These are phyloP conservation scores for Lissocephala sabroskyi DNA, from an alignment of 2,888 invertebrate species.

Conservation along the genomic window DNA sequence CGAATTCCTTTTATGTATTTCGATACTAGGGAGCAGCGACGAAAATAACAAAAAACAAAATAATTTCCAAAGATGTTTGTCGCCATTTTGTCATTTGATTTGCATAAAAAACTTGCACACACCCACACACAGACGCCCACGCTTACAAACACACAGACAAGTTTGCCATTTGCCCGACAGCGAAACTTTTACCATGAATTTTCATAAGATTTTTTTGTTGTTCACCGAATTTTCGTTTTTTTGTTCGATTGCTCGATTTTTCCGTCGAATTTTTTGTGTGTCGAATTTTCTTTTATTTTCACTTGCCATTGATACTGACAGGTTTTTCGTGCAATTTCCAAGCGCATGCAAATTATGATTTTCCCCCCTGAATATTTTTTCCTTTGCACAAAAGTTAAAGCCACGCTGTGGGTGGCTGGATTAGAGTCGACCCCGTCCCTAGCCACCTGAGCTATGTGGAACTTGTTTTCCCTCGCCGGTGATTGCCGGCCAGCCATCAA, in stretches of 20 bases:
- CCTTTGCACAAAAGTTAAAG: too few species aligned
- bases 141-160: not conserved
- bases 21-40: not conserved
- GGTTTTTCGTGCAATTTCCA: not conserved
- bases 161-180: not conserved
- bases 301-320: not conserved
- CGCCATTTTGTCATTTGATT: constrained; percentile 14
- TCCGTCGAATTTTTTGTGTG: not conserved
- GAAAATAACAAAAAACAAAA: constrained; percentile 4
- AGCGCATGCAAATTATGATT: not conserved
- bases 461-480: not conserved
- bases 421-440: not conserved
- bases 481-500: constrained; percentile 13
- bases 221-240: too few species aligned
- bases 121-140: too few species aligned
- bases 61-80: constrained; percentile 12
- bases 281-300: not conserved
- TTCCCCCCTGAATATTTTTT: not conserved
- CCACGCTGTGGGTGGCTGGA: too few species aligned
- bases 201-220: constrained; percentile 2
- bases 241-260: too few species aligned
- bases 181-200: constrained; percentile 3
- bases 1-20: not conserved
- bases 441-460: not conserved
- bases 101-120: constrained; percentile 10